phyloP scores from a whole-genome alignment of 2,888 invertebrate species.

The Phymatocera aterrima region DNA sequence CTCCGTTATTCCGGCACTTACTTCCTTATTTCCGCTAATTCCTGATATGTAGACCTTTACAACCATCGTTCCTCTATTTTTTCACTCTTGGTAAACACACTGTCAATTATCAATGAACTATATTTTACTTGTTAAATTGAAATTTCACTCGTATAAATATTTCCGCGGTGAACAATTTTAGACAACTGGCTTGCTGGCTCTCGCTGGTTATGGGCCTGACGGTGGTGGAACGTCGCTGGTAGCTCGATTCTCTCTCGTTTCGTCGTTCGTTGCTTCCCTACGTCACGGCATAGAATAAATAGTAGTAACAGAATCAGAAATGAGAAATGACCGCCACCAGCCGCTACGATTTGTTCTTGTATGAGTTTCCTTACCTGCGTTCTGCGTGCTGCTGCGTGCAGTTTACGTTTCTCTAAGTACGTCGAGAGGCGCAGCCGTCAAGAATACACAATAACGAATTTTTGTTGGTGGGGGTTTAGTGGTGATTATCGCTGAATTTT shows the following conservation, averaged over 20 bases:
- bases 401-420: background rate
- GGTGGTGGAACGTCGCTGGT: slow-evolving; percentile 24
- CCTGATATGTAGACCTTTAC: slow-evolving; percentile 94
- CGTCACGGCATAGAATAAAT: slow-evolving; percentile 27
- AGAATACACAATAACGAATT: slow-evolving; percentile 20
- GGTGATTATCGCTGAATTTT: too few relatives aligned
- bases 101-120: background rate
- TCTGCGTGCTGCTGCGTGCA: too few relatives aligned
- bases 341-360: too few relatives aligned
- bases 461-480: background rate
- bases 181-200: slow-evolving; percentile 45
- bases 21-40: slow-evolving; percentile 96
- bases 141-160: slow-evolving; percentile 43
- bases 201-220: slow-evolving; percentile 56
- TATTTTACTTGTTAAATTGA: background rate
- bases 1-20: slow-evolving; percentile 74
- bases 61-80: slow-evolving; percentile 81
- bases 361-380: too few relatives aligned
- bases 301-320: background rate
- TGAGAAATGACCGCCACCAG: too few relatives aligned
- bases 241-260: background rate
- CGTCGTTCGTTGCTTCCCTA: slow-evolving; percentile 18
- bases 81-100: slow-evolving; percentile 18
- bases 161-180: slow-evolving; percentile 30
- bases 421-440: background rate